Evolutionary conservation across 2,888 invertebrate genomes (phyloP).

Genomic region (Volucella bombylans): DNA sequence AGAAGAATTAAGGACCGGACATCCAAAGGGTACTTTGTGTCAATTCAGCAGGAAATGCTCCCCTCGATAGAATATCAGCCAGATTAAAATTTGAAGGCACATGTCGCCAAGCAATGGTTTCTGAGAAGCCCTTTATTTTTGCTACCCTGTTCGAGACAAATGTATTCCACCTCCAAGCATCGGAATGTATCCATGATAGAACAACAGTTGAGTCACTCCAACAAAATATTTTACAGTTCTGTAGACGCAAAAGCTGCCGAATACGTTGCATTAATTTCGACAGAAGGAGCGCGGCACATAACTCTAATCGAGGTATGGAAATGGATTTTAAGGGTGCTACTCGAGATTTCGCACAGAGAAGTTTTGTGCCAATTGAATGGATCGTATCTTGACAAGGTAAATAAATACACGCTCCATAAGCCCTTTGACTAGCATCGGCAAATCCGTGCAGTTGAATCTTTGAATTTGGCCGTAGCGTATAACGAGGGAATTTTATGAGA

Average conservation of each 20-base stretch:
- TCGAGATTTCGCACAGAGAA: constrained; percentile 12
- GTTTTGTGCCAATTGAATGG: background rate
- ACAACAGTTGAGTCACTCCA: constrained; percentile 7
- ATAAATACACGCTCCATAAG: constrained; percentile 6
- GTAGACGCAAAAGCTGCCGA: background rate
- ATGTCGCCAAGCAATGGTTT: constrained; percentile 6
- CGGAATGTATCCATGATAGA: background rate
- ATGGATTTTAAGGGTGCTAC: constrained; percentile 16
- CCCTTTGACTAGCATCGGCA: background rate
- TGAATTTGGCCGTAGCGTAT: background rate
- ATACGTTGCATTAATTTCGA: background rate
- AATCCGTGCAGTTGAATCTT: background rate
- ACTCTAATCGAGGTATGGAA: constrained; percentile 20
- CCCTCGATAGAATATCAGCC: background rate
- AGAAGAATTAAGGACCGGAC: background rate
- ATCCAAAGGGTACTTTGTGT: background rate
- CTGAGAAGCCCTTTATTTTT: constrained; percentile 2
- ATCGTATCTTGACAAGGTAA: background rate
- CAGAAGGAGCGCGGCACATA: constrained; percentile 21
- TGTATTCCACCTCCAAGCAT: background rate
- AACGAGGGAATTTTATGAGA: background rate
- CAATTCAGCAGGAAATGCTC: constrained; percentile 1
- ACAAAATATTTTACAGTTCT: constrained; percentile 1
- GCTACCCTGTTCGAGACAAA: constrained; percentile 3
- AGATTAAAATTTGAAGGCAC: background rate